These are phyloP conservation scores for Sciaenops ocellatus DNA, from an alignment of 2,797 vertebrate genomes.

Conservation along the genomic window DNA sequence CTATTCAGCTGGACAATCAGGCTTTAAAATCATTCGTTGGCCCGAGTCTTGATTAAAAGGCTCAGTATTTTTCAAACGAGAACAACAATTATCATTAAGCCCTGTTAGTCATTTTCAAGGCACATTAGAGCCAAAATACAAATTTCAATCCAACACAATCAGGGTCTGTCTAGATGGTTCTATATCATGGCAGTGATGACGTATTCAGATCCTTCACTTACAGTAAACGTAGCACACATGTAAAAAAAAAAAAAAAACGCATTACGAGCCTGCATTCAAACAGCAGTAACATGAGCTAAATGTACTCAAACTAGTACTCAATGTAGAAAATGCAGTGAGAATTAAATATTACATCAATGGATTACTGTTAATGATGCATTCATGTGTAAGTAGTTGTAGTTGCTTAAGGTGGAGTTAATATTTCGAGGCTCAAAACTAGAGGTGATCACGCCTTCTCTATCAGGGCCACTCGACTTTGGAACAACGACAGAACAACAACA, in stretches of 20 bases:
- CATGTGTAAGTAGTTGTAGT: background rate
- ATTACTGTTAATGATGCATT: background rate
- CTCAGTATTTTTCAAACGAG: background rate
- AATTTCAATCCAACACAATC: constrained; percentile 1
- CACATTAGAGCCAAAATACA: background rate
- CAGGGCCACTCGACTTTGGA: too few species aligned
- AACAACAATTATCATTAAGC: background rate
- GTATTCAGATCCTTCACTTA: too few species aligned
- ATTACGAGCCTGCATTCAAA: background rate
- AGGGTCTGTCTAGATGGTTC: background rate
- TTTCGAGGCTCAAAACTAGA: too few species aligned
- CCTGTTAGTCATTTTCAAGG: background rate
- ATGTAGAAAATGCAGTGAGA: background rate
- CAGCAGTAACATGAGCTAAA: too few species aligned
- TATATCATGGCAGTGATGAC: background rate
- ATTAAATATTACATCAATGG: background rate
- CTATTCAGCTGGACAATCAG: background rate
- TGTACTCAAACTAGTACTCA: background rate
- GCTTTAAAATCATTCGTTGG: background rate
- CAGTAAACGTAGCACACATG: background rate
- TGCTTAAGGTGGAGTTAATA: background rate
- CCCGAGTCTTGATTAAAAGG: constrained; percentile 3
- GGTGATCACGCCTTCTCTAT: too few species aligned
- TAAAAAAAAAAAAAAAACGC: background rate
- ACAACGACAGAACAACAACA: too few species aligned